Evolutionary conservation across 2,888 invertebrate species (phyloP), one percentile per base, ranked within the genome.

Genomic region (Pelosia muscerda): DNA sequence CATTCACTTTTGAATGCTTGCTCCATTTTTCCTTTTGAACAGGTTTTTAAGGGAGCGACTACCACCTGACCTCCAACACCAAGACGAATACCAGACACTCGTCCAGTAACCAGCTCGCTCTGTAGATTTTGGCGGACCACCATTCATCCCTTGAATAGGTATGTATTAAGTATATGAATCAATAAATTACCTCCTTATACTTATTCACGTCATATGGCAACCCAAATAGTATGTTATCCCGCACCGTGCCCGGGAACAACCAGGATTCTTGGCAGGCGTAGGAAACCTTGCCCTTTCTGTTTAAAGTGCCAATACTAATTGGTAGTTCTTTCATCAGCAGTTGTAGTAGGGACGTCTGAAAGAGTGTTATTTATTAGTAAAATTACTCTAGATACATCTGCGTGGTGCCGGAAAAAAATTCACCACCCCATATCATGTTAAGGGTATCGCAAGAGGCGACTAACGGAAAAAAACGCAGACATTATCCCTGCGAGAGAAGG

Each of bases 221-320:
- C 0, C 98, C 98, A 88, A 98, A 98, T 0, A 97, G 83, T 74
- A 98, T 97, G 86, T 98, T 98, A 75, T 98, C 97, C 59, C 97
- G 92, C 0, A 98, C 95, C 0, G 97, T 96, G 0, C 95, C 96
- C 0, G 96, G 96, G 84, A 97, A 97, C 0, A 97, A 95, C 98
- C 98, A 98, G 0, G 98, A 96, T 81, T 98, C 97, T 87, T 98
- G 98, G 63, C 97, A 96, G 0, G 97, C 97, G 85, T 98, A 98
- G 0, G 97, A 96, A 8, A 97, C 11, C 0, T 81, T 93, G 1
- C 97, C 98, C 19, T 95, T 95, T 0, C 97, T 89, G 42, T 92
- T 92, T 2, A 97, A 84, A 6, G 86, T 92, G 1, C 98, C 98
- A 4, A 83, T 82, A 5, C 84, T 83, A 13, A 96, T 79, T 0